Evolutionary conservation across 2,113 vertebrate species (phyloP).

Genomic region (Hirundichthys speculiger): DNA sequence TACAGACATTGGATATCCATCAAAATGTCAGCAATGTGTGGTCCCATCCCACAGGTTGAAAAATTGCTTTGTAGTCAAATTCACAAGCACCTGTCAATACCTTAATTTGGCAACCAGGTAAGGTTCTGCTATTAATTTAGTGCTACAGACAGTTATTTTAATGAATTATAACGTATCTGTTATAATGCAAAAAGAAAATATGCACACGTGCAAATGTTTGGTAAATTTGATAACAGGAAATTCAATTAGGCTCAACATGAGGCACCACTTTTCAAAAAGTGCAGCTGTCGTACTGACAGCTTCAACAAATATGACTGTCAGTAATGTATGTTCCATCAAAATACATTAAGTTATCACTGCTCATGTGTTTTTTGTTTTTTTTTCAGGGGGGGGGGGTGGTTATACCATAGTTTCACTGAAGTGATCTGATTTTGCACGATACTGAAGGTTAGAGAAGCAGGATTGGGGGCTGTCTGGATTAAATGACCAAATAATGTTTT

Average conservation of each 20-base stretch:
- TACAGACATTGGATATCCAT: background rate
- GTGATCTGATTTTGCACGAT: conserved; percentile 37
- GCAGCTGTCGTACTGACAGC: conserved; percentile 40
- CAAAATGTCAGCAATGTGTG: conserved; percentile 2
- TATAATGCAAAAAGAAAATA: conserved; percentile 27
- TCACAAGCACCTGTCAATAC: conserved; percentile 19
- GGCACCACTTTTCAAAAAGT: conserved; percentile 34
- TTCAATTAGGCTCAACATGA: conserved; percentile 17
- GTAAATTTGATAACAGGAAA: conserved; percentile 9
- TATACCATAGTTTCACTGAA: conserved; percentile 28
- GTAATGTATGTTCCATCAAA: conserved; percentile 22
- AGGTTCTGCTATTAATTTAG: conserved; percentile 39
- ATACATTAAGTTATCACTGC: conserved; percentile 43
- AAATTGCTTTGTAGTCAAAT: conserved; percentile 28
- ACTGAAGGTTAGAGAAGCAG: conserved; percentile 59
- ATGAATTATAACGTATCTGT: conserved; percentile 22
- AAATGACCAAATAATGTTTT: conserved; percentile 67
- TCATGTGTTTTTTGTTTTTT: conserved; percentile 20
- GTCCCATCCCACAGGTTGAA: conserved; percentile 15
- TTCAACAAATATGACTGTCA: conserved; percentile 41
- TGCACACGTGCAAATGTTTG: conserved; percentile 31
- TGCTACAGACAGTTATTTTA: conserved; percentile 21
- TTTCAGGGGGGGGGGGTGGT: no score
- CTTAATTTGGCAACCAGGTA: conserved; percentile 18
- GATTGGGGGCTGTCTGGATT: conserved; percentile 42